These are phyloP conservation scores for Rhimphoctona megacephalus DNA, from an alignment of 2,888 invertebrate species.

Conservation along the genomic window DNA sequence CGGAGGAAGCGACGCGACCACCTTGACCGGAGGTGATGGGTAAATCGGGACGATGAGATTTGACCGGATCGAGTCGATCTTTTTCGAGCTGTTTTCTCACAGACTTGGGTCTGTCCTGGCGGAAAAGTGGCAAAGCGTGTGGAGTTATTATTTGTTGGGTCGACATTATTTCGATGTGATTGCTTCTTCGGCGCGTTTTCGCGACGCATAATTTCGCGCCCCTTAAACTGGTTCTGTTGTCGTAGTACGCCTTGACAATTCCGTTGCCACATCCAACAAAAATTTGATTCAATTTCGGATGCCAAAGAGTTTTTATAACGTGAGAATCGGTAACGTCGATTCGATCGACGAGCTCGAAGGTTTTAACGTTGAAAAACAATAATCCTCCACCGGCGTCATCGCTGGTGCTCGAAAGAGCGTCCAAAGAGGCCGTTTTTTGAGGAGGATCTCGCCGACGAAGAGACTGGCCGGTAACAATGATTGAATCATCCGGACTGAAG, in stretches of 20 bases:
- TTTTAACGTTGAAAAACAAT: constrained; percentile 92
- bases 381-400: constrained; percentile 87
- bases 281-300: constrained; percentile 98
- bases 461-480: constrained; percentile 95
- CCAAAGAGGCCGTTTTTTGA: neutral
- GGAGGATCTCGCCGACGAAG: constrained; percentile 83
- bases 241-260: constrained; percentile 95
- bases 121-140: constrained; percentile 97
- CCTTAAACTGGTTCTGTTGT: constrained; percentile 93
- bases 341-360: constrained; percentile 90
- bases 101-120: constrained; percentile 95
- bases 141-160: constrained; percentile 98
- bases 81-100: constrained; percentile 96
- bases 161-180: constrained; percentile 94
- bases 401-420: neutral
- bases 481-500: constrained; percentile 96
- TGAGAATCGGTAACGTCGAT: constrained; percentile 93
- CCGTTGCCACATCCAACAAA: constrained; percentile 97
- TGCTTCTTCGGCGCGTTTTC: constrained; percentile 92
- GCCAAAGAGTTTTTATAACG: constrained; percentile 96
- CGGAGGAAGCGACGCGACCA: constrained; percentile 97
- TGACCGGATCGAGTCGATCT: constrained; percentile 94
- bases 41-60: constrained; percentile 92
- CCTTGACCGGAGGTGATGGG: constrained; percentile 96
- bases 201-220: constrained; percentile 96